Conservation (phyloP, 2,888 invertebrate species). For the Atethmia centrago region DNA sequence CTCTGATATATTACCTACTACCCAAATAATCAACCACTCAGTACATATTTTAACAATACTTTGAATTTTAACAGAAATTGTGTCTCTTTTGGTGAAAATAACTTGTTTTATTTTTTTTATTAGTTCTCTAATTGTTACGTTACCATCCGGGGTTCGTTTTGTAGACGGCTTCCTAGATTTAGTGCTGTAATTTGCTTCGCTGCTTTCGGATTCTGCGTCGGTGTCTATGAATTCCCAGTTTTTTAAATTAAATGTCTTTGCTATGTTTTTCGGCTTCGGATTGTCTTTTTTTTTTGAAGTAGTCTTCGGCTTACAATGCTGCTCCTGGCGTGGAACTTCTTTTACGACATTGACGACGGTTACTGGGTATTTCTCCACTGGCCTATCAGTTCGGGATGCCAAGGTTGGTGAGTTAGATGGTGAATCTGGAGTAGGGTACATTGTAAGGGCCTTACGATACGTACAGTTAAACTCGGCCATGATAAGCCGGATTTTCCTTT, state of each 20-base stretch:
- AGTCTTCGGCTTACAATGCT: background rate
- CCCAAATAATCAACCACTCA: too few relatives aligned
- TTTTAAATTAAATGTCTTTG: background rate
- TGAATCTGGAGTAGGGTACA: conserved; percentile 1
- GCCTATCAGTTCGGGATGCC: background rate
- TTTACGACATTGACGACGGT: background rate
- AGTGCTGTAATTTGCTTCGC: background rate
- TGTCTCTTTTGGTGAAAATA: too few relatives aligned
- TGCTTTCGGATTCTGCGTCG: background rate
- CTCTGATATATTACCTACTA: too few relatives aligned
- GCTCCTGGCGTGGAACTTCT: background rate
- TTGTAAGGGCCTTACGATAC: conserved; percentile 9
- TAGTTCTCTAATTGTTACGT: too few relatives aligned
- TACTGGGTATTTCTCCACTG: background rate
- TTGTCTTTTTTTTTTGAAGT: background rate
- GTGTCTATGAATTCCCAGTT: background rate
- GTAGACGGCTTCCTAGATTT: background rate
- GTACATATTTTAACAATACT: too few relatives aligned
- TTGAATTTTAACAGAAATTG: too few relatives aligned
- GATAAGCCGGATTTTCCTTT: background rate
- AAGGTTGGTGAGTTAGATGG: background rate
- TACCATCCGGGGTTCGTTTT: background rate
- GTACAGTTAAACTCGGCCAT: conserved; percentile 17
- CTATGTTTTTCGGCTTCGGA: too few relatives aligned
- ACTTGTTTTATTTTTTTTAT: too few relatives aligned